Conservation (phyloP, 1,140 invertebrate genomes). For the Varroa destructor region DNA sequence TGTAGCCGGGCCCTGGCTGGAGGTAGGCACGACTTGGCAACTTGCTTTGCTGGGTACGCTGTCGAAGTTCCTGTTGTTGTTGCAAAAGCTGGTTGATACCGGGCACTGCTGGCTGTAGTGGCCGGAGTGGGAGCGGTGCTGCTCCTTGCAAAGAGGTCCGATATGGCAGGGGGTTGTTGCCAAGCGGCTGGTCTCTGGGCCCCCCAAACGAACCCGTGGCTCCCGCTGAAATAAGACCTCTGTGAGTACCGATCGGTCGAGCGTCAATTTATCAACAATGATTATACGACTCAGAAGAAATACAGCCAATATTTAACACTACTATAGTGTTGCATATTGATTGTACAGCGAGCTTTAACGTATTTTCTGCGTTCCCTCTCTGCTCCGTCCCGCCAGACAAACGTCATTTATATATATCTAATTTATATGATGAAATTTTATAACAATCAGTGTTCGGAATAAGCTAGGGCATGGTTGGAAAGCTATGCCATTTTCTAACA, state of each 20-base stretch:
- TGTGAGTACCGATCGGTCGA: conserved; percentile 12
- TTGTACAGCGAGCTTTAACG: too few relatives aligned
- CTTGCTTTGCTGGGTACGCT: conserved; percentile 24
- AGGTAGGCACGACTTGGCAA: conserved; percentile 11
- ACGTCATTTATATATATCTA: too few relatives aligned
- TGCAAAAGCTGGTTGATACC: conserved; percentile 28
- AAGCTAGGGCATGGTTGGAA: too few relatives aligned
- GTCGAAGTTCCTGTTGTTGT: conserved; percentile 23
- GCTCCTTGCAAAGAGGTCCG: conserved; percentile 6
- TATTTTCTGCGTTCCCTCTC: too few relatives aligned
- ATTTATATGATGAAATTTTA: too few relatives aligned
- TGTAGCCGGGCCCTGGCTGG: conserved; percentile 8
- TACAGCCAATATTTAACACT: too few relatives aligned
- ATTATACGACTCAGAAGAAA: too few relatives aligned
- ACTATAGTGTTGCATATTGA: too few relatives aligned
- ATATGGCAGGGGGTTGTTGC: conserved; percentile 4
- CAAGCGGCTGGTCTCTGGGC: conserved; percentile 2
- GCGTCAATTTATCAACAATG: background rate
- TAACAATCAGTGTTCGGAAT: too few relatives aligned
- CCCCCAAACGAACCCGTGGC: conserved; percentile 19
- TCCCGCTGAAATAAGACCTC: conserved; percentile 10
- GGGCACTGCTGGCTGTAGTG: conserved; percentile 23
- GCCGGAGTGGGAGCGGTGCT: conserved; percentile 1
- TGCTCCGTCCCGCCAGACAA: too few relatives aligned
- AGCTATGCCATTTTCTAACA: too few relatives aligned